phyloP scores from a whole-genome alignment of 2,888 invertebrate species.

The Horisme vitalbata region DNA sequence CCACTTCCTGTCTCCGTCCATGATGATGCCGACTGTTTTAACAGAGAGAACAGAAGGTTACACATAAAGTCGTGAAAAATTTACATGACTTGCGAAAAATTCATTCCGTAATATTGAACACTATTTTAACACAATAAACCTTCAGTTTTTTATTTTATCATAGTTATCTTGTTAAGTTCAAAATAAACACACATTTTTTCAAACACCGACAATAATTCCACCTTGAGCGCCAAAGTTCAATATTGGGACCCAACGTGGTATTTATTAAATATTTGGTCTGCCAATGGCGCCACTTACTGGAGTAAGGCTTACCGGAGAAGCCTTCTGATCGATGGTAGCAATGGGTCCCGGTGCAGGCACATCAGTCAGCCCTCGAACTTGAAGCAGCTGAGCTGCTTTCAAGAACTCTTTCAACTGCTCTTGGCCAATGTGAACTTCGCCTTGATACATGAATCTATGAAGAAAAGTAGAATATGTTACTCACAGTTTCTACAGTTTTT shows the following conservation, averaged over 20 bases:
- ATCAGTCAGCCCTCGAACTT: slow-evolving; percentile 93
- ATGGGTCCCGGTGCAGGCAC: slow-evolving; percentile 84
- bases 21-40: slow-evolving; percentile 67
- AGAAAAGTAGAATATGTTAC: neutral
- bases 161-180: no score
- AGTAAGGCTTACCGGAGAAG: slow-evolving; percentile 85
- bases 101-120: no score
- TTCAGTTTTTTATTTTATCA: no score
- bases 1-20: slow-evolving; percentile 78
- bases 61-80: neutral
- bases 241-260: slow-evolving; percentile 7
- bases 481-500: no score
- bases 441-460: slow-evolving; percentile 93
- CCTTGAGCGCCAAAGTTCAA: slow-evolving; percentile 6
- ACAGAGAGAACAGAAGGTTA: slow-evolving; percentile 6
- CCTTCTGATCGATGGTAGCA: slow-evolving; percentile 84
- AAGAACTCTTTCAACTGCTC: slow-evolving; percentile 93
- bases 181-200: no score
- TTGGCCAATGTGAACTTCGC: slow-evolving; percentile 94
- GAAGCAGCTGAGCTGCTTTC: slow-evolving; percentile 93
- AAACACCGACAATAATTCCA: slow-evolving; percentile 2
- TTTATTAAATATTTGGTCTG: no score
- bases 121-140: no score
- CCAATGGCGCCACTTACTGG: neutral
- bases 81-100: no score